A percentile compares a stretch with the other conserved stretches of the same genome.
Evolutionary conservation across 2,113 vertebrate genomes (phyloP).

Genomic region (Burhinus oedicnemus): DNA sequence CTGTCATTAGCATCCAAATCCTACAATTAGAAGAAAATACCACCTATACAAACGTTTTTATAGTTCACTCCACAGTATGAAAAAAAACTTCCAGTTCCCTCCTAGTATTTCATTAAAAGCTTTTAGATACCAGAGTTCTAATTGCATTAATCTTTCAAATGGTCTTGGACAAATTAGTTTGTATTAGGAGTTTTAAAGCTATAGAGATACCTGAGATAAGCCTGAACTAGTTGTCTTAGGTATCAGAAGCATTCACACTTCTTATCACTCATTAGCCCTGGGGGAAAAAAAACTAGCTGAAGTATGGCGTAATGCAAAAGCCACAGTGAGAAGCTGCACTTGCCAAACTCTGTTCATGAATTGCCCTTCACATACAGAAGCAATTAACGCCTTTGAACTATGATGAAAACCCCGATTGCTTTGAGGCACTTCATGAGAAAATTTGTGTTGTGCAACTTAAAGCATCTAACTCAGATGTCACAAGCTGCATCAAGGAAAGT

Average conservation of each 20-base stretch:
- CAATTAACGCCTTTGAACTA: background rate
- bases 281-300: background rate
- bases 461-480: background rate
- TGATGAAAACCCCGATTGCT: rapidly evolving
- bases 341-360: background rate
- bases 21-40: background rate
- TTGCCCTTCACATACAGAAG: background rate
- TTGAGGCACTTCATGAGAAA: background rate
- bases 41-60: background rate
- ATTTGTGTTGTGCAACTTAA: background rate
- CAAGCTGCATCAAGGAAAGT: background rate
- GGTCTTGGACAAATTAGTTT: background rate
- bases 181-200: background rate
- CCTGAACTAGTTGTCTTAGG: background rate
- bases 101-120: background rate
- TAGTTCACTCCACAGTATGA: background rate
- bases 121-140: background rate
- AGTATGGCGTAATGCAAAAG: background rate
- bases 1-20: slow-evolving; percentile 30
- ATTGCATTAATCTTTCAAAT: background rate
- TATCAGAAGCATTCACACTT: background rate
- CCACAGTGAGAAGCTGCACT: background rate
- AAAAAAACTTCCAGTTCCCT: background rate
- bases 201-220: background rate
- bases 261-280: background rate